These are phyloP conservation scores for Protonibea diacanthus DNA, from an alignment of 2,797 vertebrate species.

Conservation along the genomic window DNA sequence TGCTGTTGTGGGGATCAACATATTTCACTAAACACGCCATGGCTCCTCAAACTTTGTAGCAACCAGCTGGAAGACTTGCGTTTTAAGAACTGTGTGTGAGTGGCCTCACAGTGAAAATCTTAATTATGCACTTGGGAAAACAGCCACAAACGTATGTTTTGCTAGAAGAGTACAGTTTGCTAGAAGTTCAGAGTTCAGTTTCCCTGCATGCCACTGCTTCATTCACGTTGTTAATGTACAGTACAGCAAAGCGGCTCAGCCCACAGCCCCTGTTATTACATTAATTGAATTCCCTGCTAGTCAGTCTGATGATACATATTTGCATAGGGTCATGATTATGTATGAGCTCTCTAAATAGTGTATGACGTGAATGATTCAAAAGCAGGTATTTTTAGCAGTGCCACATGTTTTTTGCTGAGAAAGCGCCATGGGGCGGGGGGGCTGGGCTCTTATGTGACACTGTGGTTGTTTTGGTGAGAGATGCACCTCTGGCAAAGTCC, in stretches of 20 bases:
- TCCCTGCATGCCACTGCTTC: slow-evolving; percentile 2
- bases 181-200: slow-evolving; percentile 25
- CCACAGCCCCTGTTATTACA: slow-evolving; percentile 7
- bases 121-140: slow-evolving; percentile 42
- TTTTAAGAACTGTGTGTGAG: background rate
- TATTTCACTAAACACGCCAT: background rate
- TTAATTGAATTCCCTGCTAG: slow-evolving; percentile 23
- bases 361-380: slow-evolving; percentile 70
- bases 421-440: background rate
- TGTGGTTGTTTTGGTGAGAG: slow-evolving; percentile 55
- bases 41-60: background rate
- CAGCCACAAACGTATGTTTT: slow-evolving; percentile 13
- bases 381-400: slow-evolving; percentile 71
- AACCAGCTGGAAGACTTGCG: background rate
- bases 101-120: slow-evolving; percentile 8
- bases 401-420: slow-evolving; percentile 48
- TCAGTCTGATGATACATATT: slow-evolving; percentile 50
- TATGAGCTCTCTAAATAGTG: slow-evolving; percentile 67
- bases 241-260: background rate
- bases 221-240: slow-evolving; percentile 5
- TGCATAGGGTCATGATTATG: slow-evolving; percentile 65
- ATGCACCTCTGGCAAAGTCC: slow-evolving; percentile 53
- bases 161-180: background rate
- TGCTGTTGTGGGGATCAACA: background rate
- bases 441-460: slow-evolving; percentile 37